A percentile compares a stretch with the other conserved stretches of the same genome.
Evolutionary conservation across 2,888 invertebrate species (phyloP).

Genomic region (Cancer borealis): DNA sequence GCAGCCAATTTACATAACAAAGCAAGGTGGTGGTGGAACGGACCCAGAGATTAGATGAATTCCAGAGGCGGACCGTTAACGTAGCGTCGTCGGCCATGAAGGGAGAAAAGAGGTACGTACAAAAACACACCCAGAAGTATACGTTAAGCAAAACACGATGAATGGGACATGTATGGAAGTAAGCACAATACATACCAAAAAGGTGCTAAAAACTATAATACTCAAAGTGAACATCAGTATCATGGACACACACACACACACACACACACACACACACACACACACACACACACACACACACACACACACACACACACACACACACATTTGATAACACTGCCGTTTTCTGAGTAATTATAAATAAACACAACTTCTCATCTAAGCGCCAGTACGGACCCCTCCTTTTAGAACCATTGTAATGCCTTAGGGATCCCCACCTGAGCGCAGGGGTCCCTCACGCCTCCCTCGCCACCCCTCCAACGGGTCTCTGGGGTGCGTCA

Average conservation of each 20-base stretch:
- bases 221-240: background rate
- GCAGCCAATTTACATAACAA: constrained; percentile 58
- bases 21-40: constrained; percentile 21
- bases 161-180: background rate
- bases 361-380: background rate
- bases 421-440: background rate
- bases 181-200: background rate
- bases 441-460: constrained; percentile 24
- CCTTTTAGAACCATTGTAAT: background rate
- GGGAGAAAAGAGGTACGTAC: background rate
- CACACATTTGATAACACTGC: background rate
- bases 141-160: background rate
- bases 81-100: background rate
- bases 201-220: background rate
- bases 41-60: background rate
- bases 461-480: constrained; percentile 34
- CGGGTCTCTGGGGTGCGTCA: constrained; percentile 38
- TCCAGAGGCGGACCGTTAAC: background rate
- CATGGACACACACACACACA: background rate
- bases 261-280: constrained; percentile 50
- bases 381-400: constrained; percentile 1
- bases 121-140: background rate
- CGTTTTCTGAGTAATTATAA: background rate
- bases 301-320: constrained; percentile 28
- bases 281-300: constrained; percentile 49